These are phyloP conservation scores for Cyclura pinguis DNA, from an alignment of 2,797 vertebrate genomes.

Conservation along the genomic window DNA sequence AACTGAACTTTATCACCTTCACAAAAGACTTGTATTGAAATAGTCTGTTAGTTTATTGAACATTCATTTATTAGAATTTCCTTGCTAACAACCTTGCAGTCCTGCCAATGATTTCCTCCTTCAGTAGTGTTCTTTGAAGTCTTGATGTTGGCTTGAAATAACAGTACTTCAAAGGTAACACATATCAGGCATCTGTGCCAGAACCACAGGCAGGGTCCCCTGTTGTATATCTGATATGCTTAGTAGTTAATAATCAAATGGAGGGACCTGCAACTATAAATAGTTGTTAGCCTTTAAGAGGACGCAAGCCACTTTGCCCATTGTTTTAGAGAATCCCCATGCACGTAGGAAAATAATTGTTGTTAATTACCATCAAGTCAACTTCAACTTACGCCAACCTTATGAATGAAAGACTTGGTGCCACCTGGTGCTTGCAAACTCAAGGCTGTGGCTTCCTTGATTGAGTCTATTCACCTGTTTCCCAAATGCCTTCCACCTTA, in stretches of 20 bases:
- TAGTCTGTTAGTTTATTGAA: conserved; percentile 65
- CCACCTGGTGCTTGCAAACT: too few species aligned
- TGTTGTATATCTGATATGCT: conserved; percentile 32
- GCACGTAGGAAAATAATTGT: too few species aligned
- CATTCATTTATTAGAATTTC: conserved; percentile 71
- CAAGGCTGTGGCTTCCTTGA: too few species aligned
- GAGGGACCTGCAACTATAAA: conserved; percentile 43
- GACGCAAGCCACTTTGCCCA: not conserved
- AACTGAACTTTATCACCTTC: conserved; percentile 66
- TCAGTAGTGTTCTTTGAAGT: conserved; percentile 70
- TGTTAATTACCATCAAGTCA: too few species aligned
- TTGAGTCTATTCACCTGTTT: too few species aligned
- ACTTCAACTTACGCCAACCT: too few species aligned
- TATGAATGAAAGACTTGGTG: too few species aligned
- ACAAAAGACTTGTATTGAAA: conserved; percentile 64
- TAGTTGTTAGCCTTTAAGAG: conserved; percentile 25
- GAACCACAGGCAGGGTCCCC: conserved; percentile 51
- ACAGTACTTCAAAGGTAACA: conserved; percentile 62
- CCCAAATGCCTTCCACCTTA: too few species aligned
- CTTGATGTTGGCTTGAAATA: conserved; percentile 64
- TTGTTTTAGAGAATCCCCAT: too few species aligned
- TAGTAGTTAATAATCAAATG: conserved; percentile 67
- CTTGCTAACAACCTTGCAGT: conserved; percentile 51
- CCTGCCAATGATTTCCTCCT: conserved; percentile 53
- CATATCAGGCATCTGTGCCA: conserved; percentile 46